These are phyloP conservation scores for Semnornis frantzii DNA, from an alignment of 2,113 vertebrate genomes.

Conservation along the genomic window DNA sequence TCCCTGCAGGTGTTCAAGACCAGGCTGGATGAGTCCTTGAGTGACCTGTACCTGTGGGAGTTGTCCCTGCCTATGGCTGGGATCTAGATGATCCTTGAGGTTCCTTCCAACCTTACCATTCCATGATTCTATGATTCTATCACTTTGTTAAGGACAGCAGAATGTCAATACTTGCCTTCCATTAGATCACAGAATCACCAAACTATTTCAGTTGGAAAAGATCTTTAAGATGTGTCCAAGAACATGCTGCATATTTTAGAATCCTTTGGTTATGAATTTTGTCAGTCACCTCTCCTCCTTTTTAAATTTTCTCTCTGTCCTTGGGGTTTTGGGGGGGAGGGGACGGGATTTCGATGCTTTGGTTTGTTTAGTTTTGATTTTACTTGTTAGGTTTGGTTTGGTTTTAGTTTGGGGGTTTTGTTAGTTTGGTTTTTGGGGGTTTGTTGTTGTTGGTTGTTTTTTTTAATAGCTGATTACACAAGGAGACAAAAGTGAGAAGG, in stretches of 20 bases:
- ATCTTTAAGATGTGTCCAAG: not conserved
- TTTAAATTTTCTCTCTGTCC: not conserved
- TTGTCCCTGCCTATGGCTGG: too few relatives aligned
- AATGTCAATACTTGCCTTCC: not conserved
- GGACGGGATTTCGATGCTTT: too few relatives aligned
- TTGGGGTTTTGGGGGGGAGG: not conserved
- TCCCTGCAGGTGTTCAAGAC: too few relatives aligned
- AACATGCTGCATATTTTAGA: not conserved
- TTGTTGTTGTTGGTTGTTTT: too few relatives aligned
- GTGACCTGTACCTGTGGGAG: too few relatives aligned
- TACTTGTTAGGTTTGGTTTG: not conserved
- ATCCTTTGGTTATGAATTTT: not conserved
- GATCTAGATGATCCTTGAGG: too few relatives aligned
- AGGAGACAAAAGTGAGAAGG: not conserved
- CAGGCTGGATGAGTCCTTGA: too few relatives aligned
- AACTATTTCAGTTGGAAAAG: too few relatives aligned
- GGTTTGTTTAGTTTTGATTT: too few relatives aligned
- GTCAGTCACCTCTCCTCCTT: rapidly evolving
- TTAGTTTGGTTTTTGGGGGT: not conserved
- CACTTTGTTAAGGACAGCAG: too few relatives aligned
- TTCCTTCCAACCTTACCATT: too few relatives aligned
- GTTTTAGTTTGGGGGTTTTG: not conserved
- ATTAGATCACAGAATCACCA: not conserved
- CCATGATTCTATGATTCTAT: too few relatives aligned
- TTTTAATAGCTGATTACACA: not conserved